Evolutionary conservation across 2,888 invertebrate genomes (phyloP).

Genomic region (Netelia fuscicornis): DNA sequence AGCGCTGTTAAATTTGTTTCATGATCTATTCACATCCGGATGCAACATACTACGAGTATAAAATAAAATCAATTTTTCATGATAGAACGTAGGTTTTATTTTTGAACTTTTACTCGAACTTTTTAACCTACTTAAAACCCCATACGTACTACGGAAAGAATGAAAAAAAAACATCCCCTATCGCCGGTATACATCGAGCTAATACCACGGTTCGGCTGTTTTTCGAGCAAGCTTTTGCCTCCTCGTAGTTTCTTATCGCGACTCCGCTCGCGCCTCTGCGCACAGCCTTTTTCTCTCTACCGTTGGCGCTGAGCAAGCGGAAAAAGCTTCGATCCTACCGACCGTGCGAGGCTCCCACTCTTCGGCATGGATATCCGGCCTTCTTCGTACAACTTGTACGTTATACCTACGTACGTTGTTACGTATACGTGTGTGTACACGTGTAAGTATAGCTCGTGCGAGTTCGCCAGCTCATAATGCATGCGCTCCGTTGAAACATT

Average conservation of each 20-base stretch:
- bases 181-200: conserved; percentile 37
- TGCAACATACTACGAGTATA: background rate
- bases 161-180: conserved; percentile 44
- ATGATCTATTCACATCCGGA: conserved; percentile 2
- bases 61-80: too few species aligned
- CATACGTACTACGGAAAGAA: background rate
- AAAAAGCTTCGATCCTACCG: conserved; percentile 56
- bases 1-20: conserved; percentile 15
- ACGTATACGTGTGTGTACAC: background rate
- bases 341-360: conserved; percentile 30
- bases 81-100: background rate
- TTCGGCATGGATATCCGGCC: conserved; percentile 31
- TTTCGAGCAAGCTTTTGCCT: conserved; percentile 61
- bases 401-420: background rate
- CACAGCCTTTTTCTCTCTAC: conserved; percentile 35
- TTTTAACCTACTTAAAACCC: background rate
- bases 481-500: conserved; percentile 59
- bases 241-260: conserved; percentile 60
- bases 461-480: conserved; percentile 56
- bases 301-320: conserved; percentile 64
- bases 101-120: background rate
- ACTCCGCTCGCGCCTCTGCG: conserved; percentile 58
- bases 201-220: conserved; percentile 48
- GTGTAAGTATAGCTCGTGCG: conserved; percentile 17
- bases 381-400: conserved; percentile 26